A percentile compares a stretch with the other conserved stretches of the same genome.
These are phyloP conservation scores for Myxocyprinus asiaticus DNA, from an alignment of 2,113 vertebrate species.

Conservation along the genomic window DNA sequence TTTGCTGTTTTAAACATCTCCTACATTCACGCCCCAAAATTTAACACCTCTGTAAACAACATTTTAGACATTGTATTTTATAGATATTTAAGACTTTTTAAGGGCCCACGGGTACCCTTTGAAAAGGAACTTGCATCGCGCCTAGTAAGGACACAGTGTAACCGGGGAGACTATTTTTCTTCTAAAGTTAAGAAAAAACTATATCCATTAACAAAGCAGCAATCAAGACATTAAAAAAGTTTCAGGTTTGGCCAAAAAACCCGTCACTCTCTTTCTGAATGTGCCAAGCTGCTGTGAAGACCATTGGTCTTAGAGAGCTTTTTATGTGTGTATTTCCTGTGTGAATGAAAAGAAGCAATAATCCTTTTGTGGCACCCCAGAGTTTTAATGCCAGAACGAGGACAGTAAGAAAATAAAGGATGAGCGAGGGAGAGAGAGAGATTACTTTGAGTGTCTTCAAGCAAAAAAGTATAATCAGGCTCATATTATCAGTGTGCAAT, in stretches of 20 bases:
- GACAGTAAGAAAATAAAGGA: constrained; percentile 23
- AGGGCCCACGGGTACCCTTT: too few relatives aligned
- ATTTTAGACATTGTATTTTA: too few relatives aligned
- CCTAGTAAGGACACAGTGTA: too few relatives aligned
- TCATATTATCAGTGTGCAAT: constrained; percentile 18
- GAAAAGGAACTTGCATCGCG: too few relatives aligned
- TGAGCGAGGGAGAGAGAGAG: constrained; percentile 18
- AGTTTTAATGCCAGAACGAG: constrained; percentile 67
- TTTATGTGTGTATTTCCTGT: constrained; percentile 28
- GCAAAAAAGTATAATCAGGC: constrained; percentile 17
- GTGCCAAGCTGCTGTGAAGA: constrained; percentile 2
- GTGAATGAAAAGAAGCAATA: constrained; percentile 13
- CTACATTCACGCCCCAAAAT: too few relatives aligned
- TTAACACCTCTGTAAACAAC: too few relatives aligned
- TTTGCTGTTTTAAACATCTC: too few relatives aligned
- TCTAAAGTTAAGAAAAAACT: neutral
- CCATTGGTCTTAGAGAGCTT: neutral
- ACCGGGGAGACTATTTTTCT: too few relatives aligned
- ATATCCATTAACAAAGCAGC: neutral
- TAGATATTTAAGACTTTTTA: too few relatives aligned
- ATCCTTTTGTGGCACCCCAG: constrained; percentile 84
- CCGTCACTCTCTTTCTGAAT: neutral
- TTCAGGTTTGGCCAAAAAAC: neutral
- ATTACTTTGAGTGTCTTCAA: neutral
- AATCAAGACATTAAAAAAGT: neutral